These are phyloP conservation scores for Anguilla megastoma DNA, from an alignment of 2,797 vertebrate genomes.

Conservation along the genomic window DNA sequence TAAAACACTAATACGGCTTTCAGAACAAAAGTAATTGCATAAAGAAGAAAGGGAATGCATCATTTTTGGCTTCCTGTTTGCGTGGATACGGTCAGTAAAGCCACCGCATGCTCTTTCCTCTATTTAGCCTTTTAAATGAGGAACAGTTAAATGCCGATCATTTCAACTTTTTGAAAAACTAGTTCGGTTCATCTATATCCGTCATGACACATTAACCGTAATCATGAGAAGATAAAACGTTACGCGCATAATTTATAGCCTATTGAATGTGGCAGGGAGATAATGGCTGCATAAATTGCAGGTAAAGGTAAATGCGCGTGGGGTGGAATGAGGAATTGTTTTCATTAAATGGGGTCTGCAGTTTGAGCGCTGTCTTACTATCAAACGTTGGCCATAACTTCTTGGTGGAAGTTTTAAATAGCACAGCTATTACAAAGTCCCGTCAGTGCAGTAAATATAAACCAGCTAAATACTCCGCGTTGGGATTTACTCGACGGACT, in stretches of 20 bases:
- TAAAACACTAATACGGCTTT: background rate
- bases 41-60: background rate
- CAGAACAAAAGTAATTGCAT: background rate
- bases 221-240: constrained; percentile 38
- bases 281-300: constrained; percentile 39
- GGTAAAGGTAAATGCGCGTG: constrained; percentile 30
- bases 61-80: background rate
- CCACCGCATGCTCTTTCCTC: background rate
- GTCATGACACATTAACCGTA: constrained; percentile 5
- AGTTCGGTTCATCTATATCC: constrained; percentile 22
- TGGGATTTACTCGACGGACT: constrained; percentile 34
- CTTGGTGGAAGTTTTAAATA: constrained; percentile 31
- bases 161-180: background rate
- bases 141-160: background rate
- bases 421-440: constrained; percentile 17
- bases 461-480: constrained; percentile 19
- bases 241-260: constrained; percentile 39
- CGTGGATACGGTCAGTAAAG: background rate
- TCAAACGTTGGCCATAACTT: background rate
- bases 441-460: constrained; percentile 19
- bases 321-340: constrained; percentile 20
- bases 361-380: background rate
- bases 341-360: constrained; percentile 6
- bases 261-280: constrained; percentile 27
- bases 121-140: background rate